Evolutionary conservation across 2,113 vertebrate genomes (phyloP), one percentile per base, ranked within the genome.

Genomic region (Tachuris rubrigastra): DNA sequence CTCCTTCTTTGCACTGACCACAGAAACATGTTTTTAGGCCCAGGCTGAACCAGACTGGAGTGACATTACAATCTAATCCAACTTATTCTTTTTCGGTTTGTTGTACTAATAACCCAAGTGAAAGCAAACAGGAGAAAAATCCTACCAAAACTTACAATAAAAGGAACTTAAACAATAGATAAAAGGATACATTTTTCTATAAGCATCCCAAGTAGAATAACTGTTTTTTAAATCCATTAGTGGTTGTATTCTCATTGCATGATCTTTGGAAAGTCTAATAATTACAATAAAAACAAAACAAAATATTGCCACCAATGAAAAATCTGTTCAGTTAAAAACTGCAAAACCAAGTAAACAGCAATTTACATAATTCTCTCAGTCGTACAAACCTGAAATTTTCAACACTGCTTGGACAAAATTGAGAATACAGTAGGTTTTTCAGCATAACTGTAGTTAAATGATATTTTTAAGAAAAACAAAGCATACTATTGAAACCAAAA

Each of bases 241-340:
- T 91, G 94, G 71, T 73, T 87, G 95, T 39, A 41, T 74, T 86
- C 50, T 91, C 71, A 47, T 20, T 67, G 60, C 18, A 14, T 58
- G 58, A 44, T 55, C 75, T 97, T 80, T 37, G 86, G 69, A 84
- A 91, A 93, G 85, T 69, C 31, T 86, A 77, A 58, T 23, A 90
- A 85, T 42, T 74, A 85, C 25, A 72, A 76, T 25, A 66, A 58
- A 93, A 85, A 2, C 42, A 95, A 96, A 90, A 97, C 94, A 97
- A 97, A 95, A 97, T 74, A 89, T 92, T 98, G 97, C n/a, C 80
- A 89, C 59, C 20, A 0, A 85, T 97, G 97, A 98, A 97, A 95
- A 96, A 91, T 91, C 75, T 68, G n/a, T 77, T 97, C 96, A 49
- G 81, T 96, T 88, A 72, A 44, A 79, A 83, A 19, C 33, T 62